Evolutionary conservation across 2,888 invertebrate genomes (phyloP), one percentile per base, ranked within the genome.

Genomic region (Rambutsinella grinnellia): DNA sequence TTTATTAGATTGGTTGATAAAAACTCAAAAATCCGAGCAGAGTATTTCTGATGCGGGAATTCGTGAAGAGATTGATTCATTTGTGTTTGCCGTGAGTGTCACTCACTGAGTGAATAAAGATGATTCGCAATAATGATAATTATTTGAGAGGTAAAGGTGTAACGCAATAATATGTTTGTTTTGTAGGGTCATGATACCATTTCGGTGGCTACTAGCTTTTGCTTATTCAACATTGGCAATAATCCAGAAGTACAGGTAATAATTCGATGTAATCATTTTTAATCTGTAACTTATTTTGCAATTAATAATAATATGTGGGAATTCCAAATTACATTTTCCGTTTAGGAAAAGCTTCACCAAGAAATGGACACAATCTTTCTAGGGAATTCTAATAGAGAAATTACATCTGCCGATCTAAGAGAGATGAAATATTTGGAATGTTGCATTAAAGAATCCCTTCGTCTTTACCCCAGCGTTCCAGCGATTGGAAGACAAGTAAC

Each of bases 391-490:
- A 49, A 19, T 10, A 15, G 79, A 44, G 71, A 53, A 21, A 51
- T 81, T 1, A 79, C 78, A 10, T n/a, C 69, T n/a, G 58, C 87
- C 19, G 89, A 89, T 74, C 78, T 85, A 21, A 79, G 85, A 28
- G 79, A 82, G 36, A 84, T 87, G 85, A 86, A 86, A 62, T 86
- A 85, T 78, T 82, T 87, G 24, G 87, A 87, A 67, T 84, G 85
- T 67, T 86, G 86, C 75, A 85, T 87, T 57, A 87, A 87, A 80
- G 87, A 87, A 82, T 84, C 86, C 2, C 82, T 87, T 26, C 82
- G 87, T 19, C 79, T 87, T 6, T 86, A 85, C 71, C 87, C 87
- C 3, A 86, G 86, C 54, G 87, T 87, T 3, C 86, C 87, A 2
- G 78, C 86, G 53, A 82, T 87, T 49, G 85, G 84, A 3, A 79